Percentiles rank a stretch among this genome's conserved stretches.
Conservation (phyloP, 2,888 invertebrate genomes). For the Scaptomyza reducta region DNA sequence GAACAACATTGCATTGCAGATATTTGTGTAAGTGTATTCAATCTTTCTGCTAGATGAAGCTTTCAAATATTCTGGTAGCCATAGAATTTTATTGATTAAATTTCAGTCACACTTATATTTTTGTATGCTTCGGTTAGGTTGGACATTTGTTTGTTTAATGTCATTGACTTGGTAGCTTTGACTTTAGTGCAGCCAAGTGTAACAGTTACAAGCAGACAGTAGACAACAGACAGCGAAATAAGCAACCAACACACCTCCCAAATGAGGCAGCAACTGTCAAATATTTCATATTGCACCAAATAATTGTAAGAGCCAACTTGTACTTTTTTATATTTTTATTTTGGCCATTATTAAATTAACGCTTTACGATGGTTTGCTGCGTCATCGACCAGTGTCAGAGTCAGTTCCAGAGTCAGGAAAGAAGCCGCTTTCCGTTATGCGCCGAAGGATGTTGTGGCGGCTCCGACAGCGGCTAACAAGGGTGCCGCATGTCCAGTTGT, state of each 20-base stretch:
- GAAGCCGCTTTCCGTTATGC: slow-evolving; percentile 71
- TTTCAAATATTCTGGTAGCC: slow-evolving; percentile 1
- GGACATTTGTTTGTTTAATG: slow-evolving; percentile 54
- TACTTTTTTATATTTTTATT: slow-evolving; percentile 22
- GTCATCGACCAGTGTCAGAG: slow-evolving; percentile 54
- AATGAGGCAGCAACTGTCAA: slow-evolving; percentile 45
- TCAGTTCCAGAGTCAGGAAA: slow-evolving; percentile 27
- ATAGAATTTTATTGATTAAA: slow-evolving; percentile 29
- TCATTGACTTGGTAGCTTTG: slow-evolving; percentile 76
- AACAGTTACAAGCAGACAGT: slow-evolving; percentile 56
- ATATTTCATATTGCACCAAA: slow-evolving; percentile 65
- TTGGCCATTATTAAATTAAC: slow-evolving; percentile 77
- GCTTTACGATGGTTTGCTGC: slow-evolving; percentile 58
- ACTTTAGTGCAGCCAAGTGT: slow-evolving; percentile 74
- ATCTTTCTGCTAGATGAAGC: background rate
- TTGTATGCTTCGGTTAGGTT: background rate
- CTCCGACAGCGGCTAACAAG: slow-evolving; percentile 70
- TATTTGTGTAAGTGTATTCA: background rate
- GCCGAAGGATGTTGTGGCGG: slow-evolving; percentile 72
- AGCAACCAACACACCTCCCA: slow-evolving; percentile 41
- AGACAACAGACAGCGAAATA: slow-evolving; percentile 15
- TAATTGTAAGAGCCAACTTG: slow-evolving; percentile 44
- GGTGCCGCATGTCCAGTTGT: slow-evolving; percentile 79
- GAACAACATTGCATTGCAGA: background rate
- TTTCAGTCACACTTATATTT: slow-evolving; percentile 37